These are phyloP conservation scores for Trypoxylon attenuatum DNA, from an alignment of 2,888 invertebrate genomes.

Conservation along the genomic window DNA sequence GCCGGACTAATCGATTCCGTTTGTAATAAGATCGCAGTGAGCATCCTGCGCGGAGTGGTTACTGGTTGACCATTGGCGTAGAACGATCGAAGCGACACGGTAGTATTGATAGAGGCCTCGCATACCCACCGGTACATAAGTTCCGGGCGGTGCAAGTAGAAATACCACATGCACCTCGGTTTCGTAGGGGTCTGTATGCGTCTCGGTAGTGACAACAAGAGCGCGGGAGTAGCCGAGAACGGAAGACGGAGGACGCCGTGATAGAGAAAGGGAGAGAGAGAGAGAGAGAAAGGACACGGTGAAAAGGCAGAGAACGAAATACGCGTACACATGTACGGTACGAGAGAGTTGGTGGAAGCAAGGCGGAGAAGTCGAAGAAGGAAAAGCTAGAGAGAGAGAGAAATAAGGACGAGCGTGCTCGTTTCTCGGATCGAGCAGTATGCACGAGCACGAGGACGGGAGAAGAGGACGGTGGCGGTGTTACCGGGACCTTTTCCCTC, in stretches of 20 bases:
- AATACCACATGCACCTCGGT: constrained; percentile 50
- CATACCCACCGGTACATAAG: constrained; percentile 50
- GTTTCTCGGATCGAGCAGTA: constrained; percentile 50
- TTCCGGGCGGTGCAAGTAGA: constrained; percentile 47
- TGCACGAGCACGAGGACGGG: constrained; percentile 45
- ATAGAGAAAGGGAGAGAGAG: constrained; percentile 21
- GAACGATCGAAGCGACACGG: constrained; percentile 26
- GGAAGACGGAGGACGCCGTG: constrained; percentile 51
- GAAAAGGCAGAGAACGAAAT: constrained; percentile 7
- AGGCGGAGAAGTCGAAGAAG: constrained; percentile 17
- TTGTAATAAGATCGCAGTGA: constrained; percentile 41
- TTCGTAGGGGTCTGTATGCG: constrained; percentile 47
- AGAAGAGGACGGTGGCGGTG: constrained; percentile 30
- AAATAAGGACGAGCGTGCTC: constrained; percentile 38
- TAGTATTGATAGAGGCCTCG: constrained; percentile 48
- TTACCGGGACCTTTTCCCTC: constrained; percentile 58
- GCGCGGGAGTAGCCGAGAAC: constrained; percentile 48
- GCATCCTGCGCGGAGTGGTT: constrained; percentile 41
- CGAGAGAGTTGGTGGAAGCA: not conserved
- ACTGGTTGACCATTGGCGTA: constrained; percentile 22
- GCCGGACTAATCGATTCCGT: constrained; percentile 32
- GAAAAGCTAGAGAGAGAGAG: constrained; percentile 24
- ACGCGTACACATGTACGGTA: not conserved
- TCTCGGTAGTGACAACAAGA: constrained; percentile 54
- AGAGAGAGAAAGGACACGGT: constrained; percentile 5